Base-by-base conservation (phyloP, 2,888 invertebrate genomes). In the Lepeophtheirus nordmannii region DNA sequence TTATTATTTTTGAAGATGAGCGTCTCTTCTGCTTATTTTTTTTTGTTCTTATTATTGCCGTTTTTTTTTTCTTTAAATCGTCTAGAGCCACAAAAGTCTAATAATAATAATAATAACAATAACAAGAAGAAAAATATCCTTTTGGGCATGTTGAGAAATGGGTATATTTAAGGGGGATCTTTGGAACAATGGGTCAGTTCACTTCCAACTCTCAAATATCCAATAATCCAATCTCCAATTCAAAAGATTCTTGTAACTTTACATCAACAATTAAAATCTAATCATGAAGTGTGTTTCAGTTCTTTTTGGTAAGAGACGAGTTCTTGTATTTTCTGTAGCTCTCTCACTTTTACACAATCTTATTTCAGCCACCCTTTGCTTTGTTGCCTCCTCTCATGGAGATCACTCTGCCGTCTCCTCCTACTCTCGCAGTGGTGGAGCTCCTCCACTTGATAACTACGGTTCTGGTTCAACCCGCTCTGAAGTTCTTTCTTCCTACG, bases 381-480 rank as follows among this genome's bases (percentile, higher is more conserved):
- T 17, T 46, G n/a, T 46, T 46, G 53, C 53, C 53, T 46, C 53
- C 17, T 14, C 17, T 17, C 17, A 14, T 3, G 53, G 53, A 8
- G 53, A 46, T 46, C 53, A 46, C 53, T 46, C 53, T 46, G 3
- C 53, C 53, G 53, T 46, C 5, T 46, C 53, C 8, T 46, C 53
- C 53, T 46, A 46, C 53, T 46, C 53, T 8, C 53, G 53, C 5
- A 46, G 53, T 17, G 53, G 53, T 2, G 53, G 53, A 46, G 53
- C 53, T 46, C 53, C 53, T n/a, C 53, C 53, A 14, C 53, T 46
- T 17, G 53, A 46, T 17, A 46, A 46, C 53, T 46, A 46, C 17
- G 53, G 53, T 1, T 14, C 53, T 46, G 53, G n/a, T 46, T 46
- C 53, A 14, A 8, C 17, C 53, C 53, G 53, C 14, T 46, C 53